Evolutionary conservation across 2,888 invertebrate species (phyloP), one percentile per base, ranked within the genome.

Genomic region (Leptogaster cylindrica): DNA sequence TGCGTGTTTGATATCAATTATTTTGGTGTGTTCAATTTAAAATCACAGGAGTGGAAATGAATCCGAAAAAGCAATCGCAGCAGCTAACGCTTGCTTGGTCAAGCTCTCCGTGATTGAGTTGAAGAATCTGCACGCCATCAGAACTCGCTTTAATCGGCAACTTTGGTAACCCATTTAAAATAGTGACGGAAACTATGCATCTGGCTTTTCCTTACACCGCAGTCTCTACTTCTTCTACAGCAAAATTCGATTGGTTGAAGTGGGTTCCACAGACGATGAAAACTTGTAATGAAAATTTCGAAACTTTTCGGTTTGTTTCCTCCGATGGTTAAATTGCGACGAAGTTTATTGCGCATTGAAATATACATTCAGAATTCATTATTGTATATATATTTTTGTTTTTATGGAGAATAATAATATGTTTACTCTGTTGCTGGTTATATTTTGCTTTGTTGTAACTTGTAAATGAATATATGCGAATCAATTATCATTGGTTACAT

Each of bases 251-350:
- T 7, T 27, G 16, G 20, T 16, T 46, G 3, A 25, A 48, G 48
- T 25, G 10, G n/a, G 27, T 25, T 48, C 27, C 23, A 23, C 48
- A 41, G 25, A 23, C 48, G 25, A 48, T 48, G 48, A 25, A 48
- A 48, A 48, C 48, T 48, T 23, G 27, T 25, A 48, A 48, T 48
- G 25, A 48, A 25, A 4, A 48, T 48, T 48, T 48, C 48, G 48
- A 46, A 46, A 46, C 5, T 16, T 46, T 20, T 14, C 1, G 14
- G 18, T n/a, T n/a, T n/a, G n/a, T n/a, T n/a, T n/a, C n/a, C n/a
- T n/a, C n/a, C n/a, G n/a, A n/a, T n/a, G n/a, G n/a, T n/a, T n/a
- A n/a, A n/a, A n/a, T n/a, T n/a, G n/a, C n/a, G n/a, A n/a, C n/a
- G n/a, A n/a, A n/a, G n/a, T n/a, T n/a, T n/a, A n/a, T n/a, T n/a